Conservation (phyloP, 30 jellyfish, hydroid and myxozoan genomes). For the Aurelia aurita region DNA sequence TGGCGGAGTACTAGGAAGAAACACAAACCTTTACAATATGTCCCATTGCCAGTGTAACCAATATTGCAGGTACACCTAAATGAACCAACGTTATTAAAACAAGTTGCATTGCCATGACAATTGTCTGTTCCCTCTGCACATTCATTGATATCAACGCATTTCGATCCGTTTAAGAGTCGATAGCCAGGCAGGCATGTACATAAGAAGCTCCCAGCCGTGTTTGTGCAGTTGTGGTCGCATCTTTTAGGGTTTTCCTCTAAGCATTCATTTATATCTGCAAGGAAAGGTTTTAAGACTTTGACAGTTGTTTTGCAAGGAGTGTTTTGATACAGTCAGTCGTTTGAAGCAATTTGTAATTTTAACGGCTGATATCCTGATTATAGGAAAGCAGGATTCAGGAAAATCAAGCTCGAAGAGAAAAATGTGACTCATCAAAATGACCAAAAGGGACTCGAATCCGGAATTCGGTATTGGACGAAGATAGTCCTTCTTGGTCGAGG, state of each 20-base stretch:
- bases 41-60: constrained; percentile 65
- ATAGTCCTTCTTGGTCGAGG: too few species aligned
- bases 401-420: too few species aligned
- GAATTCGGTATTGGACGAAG: too few species aligned
- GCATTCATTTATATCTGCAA: constrained; percentile 58
- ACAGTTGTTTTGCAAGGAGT: not conserved
- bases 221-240: constrained; percentile 55
- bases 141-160: constrained; percentile 53
- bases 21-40: constrained; percentile 29
- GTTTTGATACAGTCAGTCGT: not conserved
- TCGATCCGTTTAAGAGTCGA: constrained; percentile 26
- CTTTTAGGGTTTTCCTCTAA: not conserved
- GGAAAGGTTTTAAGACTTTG: not conserved
- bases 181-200: constrained; percentile 64
- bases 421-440: too few species aligned
- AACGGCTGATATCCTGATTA: too few species aligned
- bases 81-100: constrained; percentile 30
- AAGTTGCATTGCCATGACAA: constrained; percentile 62
- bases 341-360: too few species aligned
- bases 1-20: too few species aligned
- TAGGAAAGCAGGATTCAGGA: too few species aligned
- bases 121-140: constrained; percentile 10
- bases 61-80: constrained; percentile 21
- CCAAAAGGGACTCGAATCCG: too few species aligned
- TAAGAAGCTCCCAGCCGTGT: constrained; percentile 28